Base-by-base conservation (phyloP, 2,113 vertebrate species). In the Erythrocercus mccallii region DNA sequence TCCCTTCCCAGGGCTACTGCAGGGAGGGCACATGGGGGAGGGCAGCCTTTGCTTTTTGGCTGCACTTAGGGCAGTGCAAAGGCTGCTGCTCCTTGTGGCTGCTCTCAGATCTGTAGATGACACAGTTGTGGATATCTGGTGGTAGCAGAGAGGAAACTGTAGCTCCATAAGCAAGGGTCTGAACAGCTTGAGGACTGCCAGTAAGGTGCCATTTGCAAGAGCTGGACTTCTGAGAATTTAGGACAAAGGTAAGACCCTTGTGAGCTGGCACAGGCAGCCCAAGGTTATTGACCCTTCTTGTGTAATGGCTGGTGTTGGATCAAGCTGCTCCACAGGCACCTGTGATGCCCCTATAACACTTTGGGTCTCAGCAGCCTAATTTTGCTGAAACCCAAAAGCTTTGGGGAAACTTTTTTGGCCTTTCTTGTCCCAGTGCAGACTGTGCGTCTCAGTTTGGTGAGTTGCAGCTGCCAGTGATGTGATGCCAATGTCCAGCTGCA, bases 181-280 rank as follows among this genome's bases (percentile, higher is more conserved):
- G 86, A 45, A 44, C 53, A 42, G 37, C 89, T 76, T 0, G 0
- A 77, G 54, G 38, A 89, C 44, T 64, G 27, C 69, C 81, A 81
- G 38, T 51, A 38, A 84, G 51, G 54, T 81, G 73, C 47, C 50
- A 27, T 44, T 68, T 87, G 45, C 48, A 89, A 81, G 91, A 53
- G 53, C 22, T 87, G 91, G 44, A 85, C 38, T 53, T 79, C 37
- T 64, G 72, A 64, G 83, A 51, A 68, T 72, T 38, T 57, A 61
- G 25, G 66, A 92, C 16, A 27, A 45, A 95, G 92, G 90, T 89
- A 89, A 94, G 93, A 71, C 65, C 30, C 84, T 56, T 62, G 77
- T 1, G 30, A 78, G 35, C 73, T 71, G 65, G 57, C 33, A 54
- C 33, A 28, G 0, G 1, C 50, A 68, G 73, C 22, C 27, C 60